Conservation (phyloP, 1,140 invertebrate species). For the Hirudo medicinalis region DNA sequence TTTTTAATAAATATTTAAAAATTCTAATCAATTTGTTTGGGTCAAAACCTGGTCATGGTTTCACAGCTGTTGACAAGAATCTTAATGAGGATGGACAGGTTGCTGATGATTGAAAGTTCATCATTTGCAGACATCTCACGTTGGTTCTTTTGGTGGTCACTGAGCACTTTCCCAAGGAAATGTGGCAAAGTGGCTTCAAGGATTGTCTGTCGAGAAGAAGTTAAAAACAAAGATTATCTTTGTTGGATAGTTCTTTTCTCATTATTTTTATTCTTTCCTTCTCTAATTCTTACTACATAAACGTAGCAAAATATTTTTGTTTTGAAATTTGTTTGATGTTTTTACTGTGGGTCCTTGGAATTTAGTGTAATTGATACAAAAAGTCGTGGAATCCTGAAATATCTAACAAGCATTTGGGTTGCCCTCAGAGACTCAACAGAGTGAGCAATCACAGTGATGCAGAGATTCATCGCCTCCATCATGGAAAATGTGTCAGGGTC, state of each 20-base stretch:
- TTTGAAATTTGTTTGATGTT: too few relatives aligned
- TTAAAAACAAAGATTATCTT: too few relatives aligned
- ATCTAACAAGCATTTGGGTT: slow-evolving; percentile 77
- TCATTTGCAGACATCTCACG: slow-evolving; percentile 40
- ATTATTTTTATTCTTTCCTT: too few relatives aligned
- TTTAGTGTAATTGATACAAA: too few relatives aligned
- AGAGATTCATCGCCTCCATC: slow-evolving; percentile 40
- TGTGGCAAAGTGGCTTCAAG: slow-evolving; percentile 89
- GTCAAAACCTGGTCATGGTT: slow-evolving; percentile 63
- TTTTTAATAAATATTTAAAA: too few relatives aligned
- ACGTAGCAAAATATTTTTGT: too few relatives aligned
- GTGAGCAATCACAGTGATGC: slow-evolving; percentile 91
- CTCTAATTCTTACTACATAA: too few relatives aligned
- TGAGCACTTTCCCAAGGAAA: slow-evolving; percentile 43
- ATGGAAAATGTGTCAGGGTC: slow-evolving; percentile 37
- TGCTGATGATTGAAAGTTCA: slow-evolving; percentile 68
- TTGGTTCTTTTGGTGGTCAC: background rate
- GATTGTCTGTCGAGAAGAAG: slow-evolving; percentile 57
- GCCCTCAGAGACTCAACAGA: slow-evolving; percentile 84
- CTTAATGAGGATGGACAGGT: slow-evolving; percentile 82
- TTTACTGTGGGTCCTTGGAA: too few relatives aligned
- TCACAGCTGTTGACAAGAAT: slow-evolving; percentile 92
- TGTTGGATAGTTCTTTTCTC: too few relatives aligned
- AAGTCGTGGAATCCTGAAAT: too few relatives aligned
- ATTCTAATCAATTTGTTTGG: too few relatives aligned